Percentiles rank a stretch among this genome's conserved stretches.
Conservation (phyloP, 2,888 invertebrate species). For the Elegia similella region DNA sequence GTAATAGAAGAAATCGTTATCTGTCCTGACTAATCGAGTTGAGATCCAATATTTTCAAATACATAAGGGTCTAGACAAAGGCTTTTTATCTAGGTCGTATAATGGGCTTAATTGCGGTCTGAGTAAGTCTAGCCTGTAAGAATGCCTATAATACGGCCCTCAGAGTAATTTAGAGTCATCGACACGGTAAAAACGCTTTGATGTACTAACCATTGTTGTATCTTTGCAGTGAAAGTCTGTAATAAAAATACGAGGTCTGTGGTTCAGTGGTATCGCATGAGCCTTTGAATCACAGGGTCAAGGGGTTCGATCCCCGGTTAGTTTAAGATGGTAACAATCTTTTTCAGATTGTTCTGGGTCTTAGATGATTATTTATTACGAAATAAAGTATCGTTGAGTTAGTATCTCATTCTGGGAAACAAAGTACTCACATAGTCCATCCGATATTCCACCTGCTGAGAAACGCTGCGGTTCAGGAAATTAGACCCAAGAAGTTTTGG, state of each 20-base stretch:
- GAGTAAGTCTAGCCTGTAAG: background rate
- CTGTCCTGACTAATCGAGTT: background rate
- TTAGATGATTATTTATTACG: no score
- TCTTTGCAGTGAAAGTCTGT: background rate
- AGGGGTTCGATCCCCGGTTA: no score
- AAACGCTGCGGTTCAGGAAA: no score
- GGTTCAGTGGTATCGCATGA: no score
- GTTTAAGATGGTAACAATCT: no score
- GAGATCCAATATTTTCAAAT: background rate
- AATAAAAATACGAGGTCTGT: background rate
- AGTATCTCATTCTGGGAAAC: no score
- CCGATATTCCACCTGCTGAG: no score
- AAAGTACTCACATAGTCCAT: no score
- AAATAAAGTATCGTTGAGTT: no score
- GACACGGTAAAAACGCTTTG: background rate
- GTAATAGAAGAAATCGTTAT: background rate
- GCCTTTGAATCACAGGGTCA: no score
- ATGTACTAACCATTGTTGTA: background rate
- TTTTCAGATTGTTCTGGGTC: no score
- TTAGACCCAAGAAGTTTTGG: no score
- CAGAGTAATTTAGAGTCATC: background rate
- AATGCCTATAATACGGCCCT: background rate
- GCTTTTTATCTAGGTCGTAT: background rate
- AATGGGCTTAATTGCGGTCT: background rate
- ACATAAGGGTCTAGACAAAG: background rate